Conservation (phyloP, 2,888 invertebrate species). For the Acanthoscelides obtectus region DNA sequence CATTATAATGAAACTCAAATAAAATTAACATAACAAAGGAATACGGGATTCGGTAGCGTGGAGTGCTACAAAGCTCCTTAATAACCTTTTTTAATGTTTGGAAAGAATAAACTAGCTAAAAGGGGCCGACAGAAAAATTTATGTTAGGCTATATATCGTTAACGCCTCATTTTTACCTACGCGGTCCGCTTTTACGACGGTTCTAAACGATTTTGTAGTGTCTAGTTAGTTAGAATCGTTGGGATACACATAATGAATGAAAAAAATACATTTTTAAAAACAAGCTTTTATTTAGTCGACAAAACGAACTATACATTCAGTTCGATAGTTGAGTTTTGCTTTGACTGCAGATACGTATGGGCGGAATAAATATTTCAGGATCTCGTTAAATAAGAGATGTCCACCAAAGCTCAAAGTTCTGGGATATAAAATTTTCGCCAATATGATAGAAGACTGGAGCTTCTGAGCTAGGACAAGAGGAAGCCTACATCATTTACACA, state of each 20-base stretch:
- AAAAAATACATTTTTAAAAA: no score
- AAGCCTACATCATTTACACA: no score
- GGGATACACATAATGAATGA: not conserved
- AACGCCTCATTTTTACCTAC: not conserved
- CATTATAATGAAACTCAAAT: not conserved
- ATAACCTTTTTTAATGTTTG: not conserved
- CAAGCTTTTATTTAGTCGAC: no score
- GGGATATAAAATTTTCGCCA: no score
- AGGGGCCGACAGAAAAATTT: not conserved
- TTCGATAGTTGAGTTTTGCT: no score
- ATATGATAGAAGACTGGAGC: no score
- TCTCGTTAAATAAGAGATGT: no score
- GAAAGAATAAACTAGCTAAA: not conserved
- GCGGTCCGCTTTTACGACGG: not conserved
- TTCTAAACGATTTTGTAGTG: not conserved
- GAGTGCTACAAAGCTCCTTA: not conserved
- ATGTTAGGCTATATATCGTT: not conserved
- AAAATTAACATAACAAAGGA: not conserved
- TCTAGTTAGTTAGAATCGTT: not conserved
- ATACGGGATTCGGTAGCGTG: not conserved
- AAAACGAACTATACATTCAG: no score
- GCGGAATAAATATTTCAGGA: no score
- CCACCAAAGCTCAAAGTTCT: no score
- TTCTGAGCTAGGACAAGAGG: no score
- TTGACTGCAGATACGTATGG: no score